phyloP scores from a whole-genome alignment of 1,140 invertebrate genomes.

The Atta colombica region DNA sequence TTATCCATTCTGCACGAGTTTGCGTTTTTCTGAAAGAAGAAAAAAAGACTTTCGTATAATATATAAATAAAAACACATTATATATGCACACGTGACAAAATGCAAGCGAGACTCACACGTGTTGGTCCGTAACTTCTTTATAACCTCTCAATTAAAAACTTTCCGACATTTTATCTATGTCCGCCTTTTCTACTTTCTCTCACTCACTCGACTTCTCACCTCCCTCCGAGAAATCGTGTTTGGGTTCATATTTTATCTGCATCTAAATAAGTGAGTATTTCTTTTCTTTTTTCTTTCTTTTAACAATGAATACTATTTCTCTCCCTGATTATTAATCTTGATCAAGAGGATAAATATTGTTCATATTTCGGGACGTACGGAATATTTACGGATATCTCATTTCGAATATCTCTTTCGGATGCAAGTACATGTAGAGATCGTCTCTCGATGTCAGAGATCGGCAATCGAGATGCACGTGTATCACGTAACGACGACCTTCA shows the following conservation, averaged over 20 bases:
- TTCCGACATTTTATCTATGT: background rate
- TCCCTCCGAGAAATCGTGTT: background rate
- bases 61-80: background rate
- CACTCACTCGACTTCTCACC: background rate
- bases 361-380: background rate
- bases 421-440: constrained; percentile 9
- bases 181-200: background rate
- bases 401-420: constrained; percentile 41
- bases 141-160: background rate
- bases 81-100: background rate
- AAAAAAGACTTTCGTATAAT: too few species aligned
- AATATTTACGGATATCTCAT: background rate
- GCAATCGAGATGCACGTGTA: background rate
- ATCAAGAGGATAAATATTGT: background rate
- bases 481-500: constrained; percentile 64
- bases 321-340: background rate
- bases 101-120: background rate
- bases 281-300: background rate
- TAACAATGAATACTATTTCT: background rate
- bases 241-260: background rate
- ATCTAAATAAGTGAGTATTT: background rate
- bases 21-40: background rate
- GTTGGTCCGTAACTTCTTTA: background rate
- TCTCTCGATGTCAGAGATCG: constrained; percentile 3
- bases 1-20: background rate